These are phyloP conservation scores for Plecotus auritus DNA, from an alignment of 2,113 vertebrate species.

Conservation along the genomic window DNA sequence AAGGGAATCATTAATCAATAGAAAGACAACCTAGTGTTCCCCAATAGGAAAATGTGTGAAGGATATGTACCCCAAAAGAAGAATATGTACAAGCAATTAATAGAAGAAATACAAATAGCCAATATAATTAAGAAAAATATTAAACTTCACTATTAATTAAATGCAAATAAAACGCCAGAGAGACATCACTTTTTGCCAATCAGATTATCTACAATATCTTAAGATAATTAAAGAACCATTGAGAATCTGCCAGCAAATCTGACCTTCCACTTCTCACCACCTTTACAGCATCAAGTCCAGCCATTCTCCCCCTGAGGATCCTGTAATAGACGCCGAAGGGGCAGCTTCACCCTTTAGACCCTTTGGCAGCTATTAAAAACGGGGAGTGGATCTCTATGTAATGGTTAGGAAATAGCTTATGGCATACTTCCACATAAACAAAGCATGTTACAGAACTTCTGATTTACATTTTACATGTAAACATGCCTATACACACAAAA, in stretches of 20 bases:
- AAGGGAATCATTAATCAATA: not conserved
- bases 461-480: not conserved
- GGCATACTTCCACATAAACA: not conserved
- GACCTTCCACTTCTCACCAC: not conserved
- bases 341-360: not conserved
- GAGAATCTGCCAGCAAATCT: not conserved
- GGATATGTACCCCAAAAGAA: not conserved
- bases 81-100: not conserved
- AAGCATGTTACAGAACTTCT: not conserved
- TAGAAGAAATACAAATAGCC: not conserved
- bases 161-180: not conserved
- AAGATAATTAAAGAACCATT: not conserved
- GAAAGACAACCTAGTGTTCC: not conserved
- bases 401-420: not conserved
- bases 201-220: not conserved
- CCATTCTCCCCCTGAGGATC: not conserved
- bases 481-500: not conserved
- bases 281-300: too few relatives aligned
- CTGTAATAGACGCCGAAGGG: too few relatives aligned
- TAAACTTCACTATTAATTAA: not conserved
- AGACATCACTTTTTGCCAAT: not conserved
- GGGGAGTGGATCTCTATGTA: not conserved
- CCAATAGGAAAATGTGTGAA: not conserved
- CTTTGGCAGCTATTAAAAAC: not conserved
- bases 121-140: not conserved